Base-by-base conservation (phyloP, 1,140 invertebrate species). In the Drosophila santomea region DNA sequence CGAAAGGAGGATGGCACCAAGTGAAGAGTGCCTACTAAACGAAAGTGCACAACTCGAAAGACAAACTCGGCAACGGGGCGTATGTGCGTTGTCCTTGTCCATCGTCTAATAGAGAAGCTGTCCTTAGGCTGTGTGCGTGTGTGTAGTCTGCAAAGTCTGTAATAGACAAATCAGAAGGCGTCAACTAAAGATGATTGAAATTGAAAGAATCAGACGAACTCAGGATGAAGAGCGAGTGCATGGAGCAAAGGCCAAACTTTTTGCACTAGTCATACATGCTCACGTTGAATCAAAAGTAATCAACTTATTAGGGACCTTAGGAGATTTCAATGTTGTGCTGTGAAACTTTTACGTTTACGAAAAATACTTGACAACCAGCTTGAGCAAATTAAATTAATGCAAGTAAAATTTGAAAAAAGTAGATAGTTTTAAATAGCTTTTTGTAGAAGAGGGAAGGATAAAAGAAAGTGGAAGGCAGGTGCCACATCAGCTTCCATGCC, bases 21-120 rank as follows among this genome's bases (percentile, higher is more conserved):
- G 56, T 44, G 15, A 25, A 32, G 51, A 76, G 74, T 67, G 39
- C 61, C 74, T 77, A 77, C 77, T 77, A 77, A 58, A 45, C 59
- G 45, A 69, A 69, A 77, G 74, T 77, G 74, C 74, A 77, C 74
- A 69, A 77, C 41, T 77, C 68, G 51, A 77, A 59, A n/a, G 62
- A 56, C 72, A 76, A 77, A 76, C 62, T 76, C 73, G 67, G 39
- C 68, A 51, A 74, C 45, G 48, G 57, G 56, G 39, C 41, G 66
- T 52, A 52, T 73, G 43, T 44, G 50, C 44, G 55, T 11, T 54
- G 73, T 75, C 60, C 57, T 75, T 67, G 48, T 38, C 63, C 52
- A 57, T 61, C 76, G 57, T 58, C 74, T 77, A 71, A 77, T 77
- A 69, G 63, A 52, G 56, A 28, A 56, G 50, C 5, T 57, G 56